Evolutionary conservation across 2,888 invertebrate genomes (phyloP).

Genomic region (Azorinus chamasolen): DNA sequence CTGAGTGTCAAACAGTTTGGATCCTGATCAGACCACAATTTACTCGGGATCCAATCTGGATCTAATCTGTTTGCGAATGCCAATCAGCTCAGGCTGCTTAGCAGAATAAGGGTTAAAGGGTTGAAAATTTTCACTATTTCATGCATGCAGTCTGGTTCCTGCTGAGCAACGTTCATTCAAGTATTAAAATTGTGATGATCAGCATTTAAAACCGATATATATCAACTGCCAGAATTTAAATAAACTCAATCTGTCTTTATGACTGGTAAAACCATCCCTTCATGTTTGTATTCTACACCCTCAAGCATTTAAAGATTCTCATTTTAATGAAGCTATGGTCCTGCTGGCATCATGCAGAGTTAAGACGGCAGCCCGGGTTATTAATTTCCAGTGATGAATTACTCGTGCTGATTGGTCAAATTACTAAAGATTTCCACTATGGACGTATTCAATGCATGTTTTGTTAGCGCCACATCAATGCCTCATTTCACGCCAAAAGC

Average conservation of each 20-base stretch:
- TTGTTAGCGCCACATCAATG: conserved; percentile 34
- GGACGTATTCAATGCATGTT: conserved; percentile 37
- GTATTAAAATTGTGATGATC: conserved; percentile 32
- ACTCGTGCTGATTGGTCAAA: conserved; percentile 52
- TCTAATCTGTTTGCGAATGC: too few relatives aligned
- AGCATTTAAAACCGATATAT: conserved; percentile 34
- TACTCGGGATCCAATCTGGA: too few relatives aligned
- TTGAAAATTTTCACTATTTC: too few relatives aligned
- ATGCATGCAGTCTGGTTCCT: too few relatives aligned
- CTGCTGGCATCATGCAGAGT: conserved; percentile 28
- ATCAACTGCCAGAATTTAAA: conserved; percentile 53
- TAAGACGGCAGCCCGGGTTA: conserved; percentile 33
- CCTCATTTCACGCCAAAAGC: conserved; percentile 28
- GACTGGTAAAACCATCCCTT: neutral
- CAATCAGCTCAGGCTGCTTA: too few relatives aligned
- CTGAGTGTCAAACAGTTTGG: too few relatives aligned
- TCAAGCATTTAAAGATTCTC: conserved; percentile 31
- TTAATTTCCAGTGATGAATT: conserved; percentile 56
- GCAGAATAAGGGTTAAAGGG: too few relatives aligned
- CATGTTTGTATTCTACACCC: neutral
- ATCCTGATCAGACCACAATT: too few relatives aligned
- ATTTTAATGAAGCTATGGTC: conserved; percentile 42
- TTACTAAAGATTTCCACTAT: conserved; percentile 23
- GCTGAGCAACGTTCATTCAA: conserved; percentile 32
- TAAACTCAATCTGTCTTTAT: conserved; percentile 48